Base-by-base conservation (phyloP, 2,113 vertebrate genomes). In the Xyrauchen texanus region DNA sequence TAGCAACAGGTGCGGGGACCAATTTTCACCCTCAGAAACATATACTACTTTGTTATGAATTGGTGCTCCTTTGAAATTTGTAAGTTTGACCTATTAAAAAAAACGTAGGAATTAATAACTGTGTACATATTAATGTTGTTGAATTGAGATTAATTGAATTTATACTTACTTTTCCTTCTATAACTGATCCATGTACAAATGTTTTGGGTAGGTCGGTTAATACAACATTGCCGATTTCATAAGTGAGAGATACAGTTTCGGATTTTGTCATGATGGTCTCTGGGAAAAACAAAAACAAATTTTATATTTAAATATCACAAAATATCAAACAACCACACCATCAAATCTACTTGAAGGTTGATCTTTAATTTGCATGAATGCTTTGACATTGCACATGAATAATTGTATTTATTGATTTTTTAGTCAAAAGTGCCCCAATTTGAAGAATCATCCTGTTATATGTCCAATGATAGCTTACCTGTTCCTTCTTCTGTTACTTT, bases 401-500 rank as follows among this genome's bases (percentile, higher is more conserved):
- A 49, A 49, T 7, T 8, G 1, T 49, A 1, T 49, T 1, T 49
- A 49, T 8, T 7, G 11, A 13, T 57, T 9, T 11, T 49, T 57
- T 5, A 57, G 2, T 52, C 5, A 49, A 3, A 55, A 10, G 4
- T 13, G 8, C 53, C 8, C 8, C 8, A 57, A 1, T 11, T 57
- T 13, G 53, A 5, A 13, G 9, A 13, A 4, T 4, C 12, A 13
- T 57, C 5, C 12, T 11, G 9, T 4, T 10, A 53, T 69, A 16
- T 13, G 16, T 7, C 10, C 61, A 63, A 8, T 10, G 8, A 12
- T 42, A 4, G 63, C 83, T 83, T 69, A 78, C 92, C 90, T 71
- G 92, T 92, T 1, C 89, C 92, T 10, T 91, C 88, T 46, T 93
- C 92, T 64, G 80, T 78, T 47, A 91, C 45, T 0, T 52, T 55